Evolutionary conservation across 2,797 vertebrate genomes (phyloP).

Genomic region (Eidolon dupreanum): DNA sequence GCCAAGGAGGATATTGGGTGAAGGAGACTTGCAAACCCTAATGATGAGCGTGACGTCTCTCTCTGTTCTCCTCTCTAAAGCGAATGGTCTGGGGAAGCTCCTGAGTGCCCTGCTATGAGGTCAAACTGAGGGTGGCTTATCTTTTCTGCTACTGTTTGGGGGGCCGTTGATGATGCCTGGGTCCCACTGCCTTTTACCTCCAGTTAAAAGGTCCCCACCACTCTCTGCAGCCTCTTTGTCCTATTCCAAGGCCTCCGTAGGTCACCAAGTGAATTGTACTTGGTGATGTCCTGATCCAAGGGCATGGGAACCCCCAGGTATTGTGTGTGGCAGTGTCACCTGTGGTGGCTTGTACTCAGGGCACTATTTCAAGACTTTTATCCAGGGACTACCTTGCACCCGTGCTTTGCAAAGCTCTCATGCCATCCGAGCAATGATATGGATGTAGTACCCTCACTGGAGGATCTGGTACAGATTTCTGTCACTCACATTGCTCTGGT

Average conservation of each 20-base stretch:
- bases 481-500: background rate
- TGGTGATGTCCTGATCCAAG: background rate
- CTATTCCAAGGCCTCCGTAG: fast-evolving
- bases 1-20: background rate
- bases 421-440: fast-evolving
- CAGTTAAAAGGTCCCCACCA: background rate
- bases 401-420: background rate
- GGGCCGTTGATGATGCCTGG: too few species aligned
- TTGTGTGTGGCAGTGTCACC: too few species aligned
- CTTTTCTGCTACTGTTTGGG: too few species aligned
- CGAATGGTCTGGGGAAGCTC: too few species aligned
- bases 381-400: background rate
- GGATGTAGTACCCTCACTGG: too few species aligned
- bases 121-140: background rate
- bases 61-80: too few species aligned
- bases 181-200: background rate
- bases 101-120: fast-evolving
- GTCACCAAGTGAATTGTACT: background rate
- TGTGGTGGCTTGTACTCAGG: background rate
- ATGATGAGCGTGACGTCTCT: background rate
- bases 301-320: fast-evolving
- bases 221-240: background rate
- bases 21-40: background rate
- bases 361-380: background rate
- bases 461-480: background rate